Evolutionary conservation across 2,888 invertebrate species (phyloP), one percentile per base, ranked within the genome.

Genomic region (Habroteleia sp.): DNA sequence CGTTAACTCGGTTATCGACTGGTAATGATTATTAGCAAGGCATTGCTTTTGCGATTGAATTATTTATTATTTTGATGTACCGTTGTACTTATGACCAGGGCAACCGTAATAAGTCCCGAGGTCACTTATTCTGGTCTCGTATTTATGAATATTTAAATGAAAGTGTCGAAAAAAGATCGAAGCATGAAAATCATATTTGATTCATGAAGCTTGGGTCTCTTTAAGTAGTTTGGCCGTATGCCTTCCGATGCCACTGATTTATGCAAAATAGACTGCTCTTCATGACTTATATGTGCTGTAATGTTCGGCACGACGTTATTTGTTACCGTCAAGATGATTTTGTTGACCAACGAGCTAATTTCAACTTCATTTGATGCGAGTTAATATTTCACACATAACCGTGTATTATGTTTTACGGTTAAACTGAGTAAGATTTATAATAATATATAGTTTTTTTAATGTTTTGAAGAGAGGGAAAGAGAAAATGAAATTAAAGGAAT

Each of bases 281-380:
- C n/a, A n/a, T n/a, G n/a, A n/a, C n/a, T n/a, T n/a, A n/a, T n/a
- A n/a, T 23, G 17, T 16, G 6, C 20, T 8, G n/a, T 42, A 41
- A 25, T 20, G 42, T 33, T 31, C 13, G 23, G 14, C 20, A 11
- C n/a, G n/a, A n/a, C n/a, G n/a, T 44, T 27, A 58, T 58, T 58
- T 44, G 20, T 58, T 25, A 25, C 14, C 17, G 44, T 33, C 13
- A 17, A 35, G 17, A 29, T 16, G 37, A 20, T 31, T 17, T 3
- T 35, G 58, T 58, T 33, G 42, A 58, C 58, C 44, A 58, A 44
- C 39, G 29, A 42, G 42, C 31, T 56, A 42, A 42, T 56, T 56
- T 56, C 20, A 56, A 13, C 42, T 13, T 20, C 17, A 20, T 41
- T 41, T 54, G 8, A 25, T 31, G 31, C 20, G 27, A 17, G 20